These are phyloP conservation scores for Gerris buenoi DNA, from an alignment of 1,140 invertebrate species.

Conservation along the genomic window DNA sequence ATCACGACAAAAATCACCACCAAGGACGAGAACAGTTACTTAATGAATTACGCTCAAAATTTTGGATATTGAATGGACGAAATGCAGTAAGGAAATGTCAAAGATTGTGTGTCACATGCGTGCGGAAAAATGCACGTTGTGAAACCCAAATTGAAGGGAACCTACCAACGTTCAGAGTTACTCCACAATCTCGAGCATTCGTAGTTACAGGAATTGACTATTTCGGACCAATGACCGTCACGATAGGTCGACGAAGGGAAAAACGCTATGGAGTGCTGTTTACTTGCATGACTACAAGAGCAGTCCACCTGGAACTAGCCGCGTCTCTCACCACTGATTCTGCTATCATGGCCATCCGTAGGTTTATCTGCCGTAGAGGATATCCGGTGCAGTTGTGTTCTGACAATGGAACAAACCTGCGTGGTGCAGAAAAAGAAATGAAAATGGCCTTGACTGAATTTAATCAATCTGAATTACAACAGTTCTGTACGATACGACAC, in stretches of 20 bases:
- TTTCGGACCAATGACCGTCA: background rate
- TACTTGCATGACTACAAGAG: background rate
- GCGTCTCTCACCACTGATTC: background rate
- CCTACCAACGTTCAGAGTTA: background rate
- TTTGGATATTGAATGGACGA: background rate
- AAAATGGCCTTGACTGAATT: background rate
- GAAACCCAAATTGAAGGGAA: background rate
- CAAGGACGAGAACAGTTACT: background rate
- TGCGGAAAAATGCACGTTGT: background rate
- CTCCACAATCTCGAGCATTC: background rate
- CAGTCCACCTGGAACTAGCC: background rate
- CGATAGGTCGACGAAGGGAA: background rate
- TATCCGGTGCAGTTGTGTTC: background rate
- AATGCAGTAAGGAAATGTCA: background rate
- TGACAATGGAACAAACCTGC: background rate
- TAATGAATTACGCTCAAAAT: background rate
- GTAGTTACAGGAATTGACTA: background rate
- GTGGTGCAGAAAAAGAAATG: background rate
- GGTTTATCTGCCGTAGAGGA: background rate
- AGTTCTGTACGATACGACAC: background rate
- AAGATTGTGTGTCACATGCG: background rate
- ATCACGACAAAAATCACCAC: background rate
- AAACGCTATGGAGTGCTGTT: background rate
- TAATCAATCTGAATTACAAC: background rate
- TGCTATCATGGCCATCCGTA: background rate